Base-by-base conservation (phyloP, 1,140 invertebrate genomes). In the Stenopsyche tienmushanensis region DNA sequence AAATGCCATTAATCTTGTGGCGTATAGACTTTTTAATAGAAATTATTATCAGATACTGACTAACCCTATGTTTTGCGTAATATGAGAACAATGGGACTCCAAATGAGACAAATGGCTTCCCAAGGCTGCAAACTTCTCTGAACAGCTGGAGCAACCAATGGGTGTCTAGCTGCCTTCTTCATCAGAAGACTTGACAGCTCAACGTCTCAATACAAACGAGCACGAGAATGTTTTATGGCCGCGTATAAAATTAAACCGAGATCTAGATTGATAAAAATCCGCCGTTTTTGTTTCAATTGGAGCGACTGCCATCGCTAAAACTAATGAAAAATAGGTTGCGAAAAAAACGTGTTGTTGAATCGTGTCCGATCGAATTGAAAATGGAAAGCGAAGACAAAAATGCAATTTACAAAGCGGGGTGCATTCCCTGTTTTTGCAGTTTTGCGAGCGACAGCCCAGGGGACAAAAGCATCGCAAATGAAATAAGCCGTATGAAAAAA, bases 371-470 rank as follows among this genome's bases (percentile, higher is more conserved):
- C 60, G 53, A 66, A 69, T 69, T 65, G 60, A 65, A 65, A 69
- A 65, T 60, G 64, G 64, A 44, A 62, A 52, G 17, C 41, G 53
- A 63, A 59, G 64, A 64, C 68, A 70, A 62, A 70, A 70, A 70
- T 70, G 68, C 68, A 70, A 70, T 70, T 70, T 70, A 44, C 50
- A 66, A 62, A 57, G 54, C 15, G 54, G n/a, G 50, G 60, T 41
- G 60, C 67, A 65, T 69, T 69, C 67, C 67, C 18, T 34, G 34
- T 57, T 7, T 57, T 41, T 57, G 23, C 54, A 57, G 54, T 42
- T 57, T 57, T 42, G 54, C 54, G 34, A 29, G 54, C 54, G 54
- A 42, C 54, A 57, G 29, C 54, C 54, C 54, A 1, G 39, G 54
- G 54, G 54, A 42, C 54, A 57, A 57, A 53, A 42, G 54, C 54